Evolutionary conservation across 2,888 invertebrate genomes (phyloP).

Genomic region (Xanthorhoe spadicearia): DNA sequence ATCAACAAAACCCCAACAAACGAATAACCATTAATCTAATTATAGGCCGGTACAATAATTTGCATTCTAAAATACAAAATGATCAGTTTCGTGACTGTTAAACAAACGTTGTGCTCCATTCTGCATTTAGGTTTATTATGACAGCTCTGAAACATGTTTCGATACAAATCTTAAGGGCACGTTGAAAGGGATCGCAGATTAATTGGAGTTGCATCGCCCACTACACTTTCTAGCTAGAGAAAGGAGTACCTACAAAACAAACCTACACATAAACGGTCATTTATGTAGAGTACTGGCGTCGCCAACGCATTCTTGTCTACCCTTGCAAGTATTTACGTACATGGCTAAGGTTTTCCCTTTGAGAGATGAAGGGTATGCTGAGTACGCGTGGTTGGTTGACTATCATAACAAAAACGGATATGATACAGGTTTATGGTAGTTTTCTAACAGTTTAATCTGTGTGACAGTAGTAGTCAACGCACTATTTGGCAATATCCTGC

Average conservation of each 20-base stretch:
- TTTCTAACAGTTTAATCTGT: not conserved
- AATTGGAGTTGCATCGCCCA: constrained; percentile 38
- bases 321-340: not conserved
- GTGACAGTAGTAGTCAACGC: constrained; percentile 3
- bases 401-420: not conserved
- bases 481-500: constrained; percentile 24
- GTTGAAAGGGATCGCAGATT: constrained; percentile 35
- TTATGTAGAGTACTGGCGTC: constrained; percentile 12
- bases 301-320: constrained; percentile 13
- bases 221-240: constrained; percentile 45
- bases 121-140: not conserved
- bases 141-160: constrained; percentile 19
- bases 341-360: not conserved
- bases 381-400: not conserved
- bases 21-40: not conserved
- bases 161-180: constrained; percentile 27
- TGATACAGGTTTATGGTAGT: not conserved
- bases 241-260: constrained; percentile 29
- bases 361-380: not conserved
- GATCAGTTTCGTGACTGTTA: constrained; percentile 4
- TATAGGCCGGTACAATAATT: not conserved
- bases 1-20: not conserved
- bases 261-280: constrained; percentile 23
- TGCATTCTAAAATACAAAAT: not conserved
- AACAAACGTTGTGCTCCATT: constrained; percentile 4